A percentile compares a stretch with the other conserved stretches of the same genome.
Evolutionary conservation across 2,113 vertebrate species (phyloP).

Genomic region (Hiodon tergisus): DNA sequence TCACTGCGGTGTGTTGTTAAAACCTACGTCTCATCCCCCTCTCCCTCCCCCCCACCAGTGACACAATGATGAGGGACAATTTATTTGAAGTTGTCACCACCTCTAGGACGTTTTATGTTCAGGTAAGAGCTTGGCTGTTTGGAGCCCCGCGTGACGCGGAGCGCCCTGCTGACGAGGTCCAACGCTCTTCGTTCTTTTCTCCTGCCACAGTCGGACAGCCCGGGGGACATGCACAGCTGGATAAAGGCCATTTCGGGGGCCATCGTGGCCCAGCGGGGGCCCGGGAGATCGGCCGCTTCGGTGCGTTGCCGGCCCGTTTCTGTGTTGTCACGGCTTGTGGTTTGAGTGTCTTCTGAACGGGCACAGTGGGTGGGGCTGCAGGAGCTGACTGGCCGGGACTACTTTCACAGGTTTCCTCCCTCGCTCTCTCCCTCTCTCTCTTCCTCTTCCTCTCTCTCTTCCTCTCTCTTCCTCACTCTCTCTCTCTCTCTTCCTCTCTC

Average conservation of each 20-base stretch:
- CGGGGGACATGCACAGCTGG: constrained; percentile 98
- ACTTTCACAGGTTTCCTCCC: neutral
- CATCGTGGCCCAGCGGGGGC: constrained; percentile 89
- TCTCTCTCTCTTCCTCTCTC: no score
- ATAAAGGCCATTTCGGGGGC: constrained; percentile 92
- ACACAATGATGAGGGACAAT: constrained; percentile 97
- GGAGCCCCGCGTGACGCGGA: neutral
- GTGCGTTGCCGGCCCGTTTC: constrained; percentile 60
- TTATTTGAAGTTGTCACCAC: constrained; percentile 93
- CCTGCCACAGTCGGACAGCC: constrained; percentile 79
- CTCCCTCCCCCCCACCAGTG: constrained; percentile 56
- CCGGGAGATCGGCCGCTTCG: constrained; percentile 78
- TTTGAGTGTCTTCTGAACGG: neutral
- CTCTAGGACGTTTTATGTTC: constrained; percentile 90
- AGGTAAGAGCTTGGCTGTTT: constrained; percentile 64
- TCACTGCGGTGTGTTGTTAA: neutral
- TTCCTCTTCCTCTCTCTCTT: neutral
- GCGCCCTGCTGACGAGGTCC: neutral
- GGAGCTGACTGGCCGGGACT: no score
- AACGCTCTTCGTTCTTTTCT: neutral
- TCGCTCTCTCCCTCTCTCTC: neutral
- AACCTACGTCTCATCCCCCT: neutral
- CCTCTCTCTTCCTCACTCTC: no score
- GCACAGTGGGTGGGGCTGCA: no score
- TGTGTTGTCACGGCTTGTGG: neutral